These are phyloP conservation scores for Euleptes europaea DNA, from an alignment of 2,113 vertebrate genomes.

Conservation along the genomic window DNA sequence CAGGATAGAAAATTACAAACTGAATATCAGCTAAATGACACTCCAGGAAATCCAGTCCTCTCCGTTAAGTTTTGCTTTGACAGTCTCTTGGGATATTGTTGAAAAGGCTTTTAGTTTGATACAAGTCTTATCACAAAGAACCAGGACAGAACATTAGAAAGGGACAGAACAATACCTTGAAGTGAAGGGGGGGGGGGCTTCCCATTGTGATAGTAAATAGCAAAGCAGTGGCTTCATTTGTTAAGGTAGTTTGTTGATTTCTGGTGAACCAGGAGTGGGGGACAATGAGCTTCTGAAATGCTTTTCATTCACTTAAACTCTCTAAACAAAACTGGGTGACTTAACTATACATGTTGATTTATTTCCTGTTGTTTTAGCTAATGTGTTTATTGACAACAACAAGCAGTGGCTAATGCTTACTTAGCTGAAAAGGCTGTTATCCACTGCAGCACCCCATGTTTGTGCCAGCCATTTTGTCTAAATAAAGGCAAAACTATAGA, in stretches of 20 bases:
- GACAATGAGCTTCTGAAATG: neutral
- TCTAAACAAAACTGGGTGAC: neutral
- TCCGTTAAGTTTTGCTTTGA: slow-evolving; percentile 31
- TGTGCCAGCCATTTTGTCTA: neutral
- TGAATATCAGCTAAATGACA: slow-evolving; percentile 13
- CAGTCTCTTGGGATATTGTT: neutral
- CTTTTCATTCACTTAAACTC: neutral
- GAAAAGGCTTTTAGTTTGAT: slow-evolving; percentile 12
- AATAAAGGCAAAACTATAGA: neutral
- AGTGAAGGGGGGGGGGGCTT: neutral
- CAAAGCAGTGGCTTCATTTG: neutral
- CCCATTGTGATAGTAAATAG: neutral
- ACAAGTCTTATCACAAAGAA: slow-evolving; percentile 46
- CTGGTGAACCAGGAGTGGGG: neutral
- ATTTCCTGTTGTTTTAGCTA: neutral
- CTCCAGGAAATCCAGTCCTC: slow-evolving; percentile 21
- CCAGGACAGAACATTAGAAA: slow-evolving; percentile 24
- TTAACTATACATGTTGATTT: neutral
- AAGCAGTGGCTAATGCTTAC: neutral
- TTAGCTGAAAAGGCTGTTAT: neutral
- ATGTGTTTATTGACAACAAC: neutral
- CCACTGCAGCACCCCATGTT: neutral
- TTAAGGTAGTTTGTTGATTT: neutral
- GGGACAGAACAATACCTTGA: neutral
- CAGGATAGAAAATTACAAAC: slow-evolving; percentile 35